These are phyloP conservation scores for Caenorhabditis sinica DNA, from an alignment of 2,888 invertebrate genomes.

Conservation along the genomic window DNA sequence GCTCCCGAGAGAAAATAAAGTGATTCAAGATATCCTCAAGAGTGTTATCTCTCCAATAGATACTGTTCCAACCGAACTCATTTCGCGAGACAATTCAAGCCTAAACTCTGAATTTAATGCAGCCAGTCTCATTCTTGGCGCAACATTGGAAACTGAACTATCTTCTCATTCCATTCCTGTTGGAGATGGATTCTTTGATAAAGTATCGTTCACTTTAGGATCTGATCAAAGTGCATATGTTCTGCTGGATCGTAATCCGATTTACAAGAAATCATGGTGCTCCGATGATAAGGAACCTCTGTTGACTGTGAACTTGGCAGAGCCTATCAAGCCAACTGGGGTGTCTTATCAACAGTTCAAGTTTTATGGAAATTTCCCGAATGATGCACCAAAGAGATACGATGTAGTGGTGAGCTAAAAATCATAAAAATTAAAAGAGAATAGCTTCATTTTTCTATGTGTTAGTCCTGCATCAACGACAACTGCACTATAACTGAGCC, in stretches of 20 bases:
- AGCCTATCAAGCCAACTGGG: background rate
- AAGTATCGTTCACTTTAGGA: background rate
- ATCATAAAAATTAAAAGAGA: background rate
- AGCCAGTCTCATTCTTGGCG: background rate
- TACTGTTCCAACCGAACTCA: too few species aligned
- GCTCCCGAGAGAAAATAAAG: too few species aligned
- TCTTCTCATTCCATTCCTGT: background rate
- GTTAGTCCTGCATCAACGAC: background rate
- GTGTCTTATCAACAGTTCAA: background rate
- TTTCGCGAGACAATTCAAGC: too few species aligned
- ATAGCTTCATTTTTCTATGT: background rate
- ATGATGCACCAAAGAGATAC: conserved; percentile 7
- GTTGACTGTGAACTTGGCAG: background rate
- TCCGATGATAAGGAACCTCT: background rate
- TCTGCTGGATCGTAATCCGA: background rate
- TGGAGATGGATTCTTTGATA: background rate
- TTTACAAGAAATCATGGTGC: background rate
- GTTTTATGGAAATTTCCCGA: background rate
- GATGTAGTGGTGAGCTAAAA: conserved; percentile 1
- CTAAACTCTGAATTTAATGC: background rate
- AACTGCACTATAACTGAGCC: background rate
- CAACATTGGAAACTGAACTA: background rate
- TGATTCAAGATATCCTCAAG: too few species aligned
- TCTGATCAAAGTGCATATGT: background rate
- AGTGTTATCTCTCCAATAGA: too few species aligned